Evolutionary conservation across 2,113 vertebrate species (phyloP), one percentile per base, ranked within the genome.

Genomic region (Heptranchias perlo): DNA sequence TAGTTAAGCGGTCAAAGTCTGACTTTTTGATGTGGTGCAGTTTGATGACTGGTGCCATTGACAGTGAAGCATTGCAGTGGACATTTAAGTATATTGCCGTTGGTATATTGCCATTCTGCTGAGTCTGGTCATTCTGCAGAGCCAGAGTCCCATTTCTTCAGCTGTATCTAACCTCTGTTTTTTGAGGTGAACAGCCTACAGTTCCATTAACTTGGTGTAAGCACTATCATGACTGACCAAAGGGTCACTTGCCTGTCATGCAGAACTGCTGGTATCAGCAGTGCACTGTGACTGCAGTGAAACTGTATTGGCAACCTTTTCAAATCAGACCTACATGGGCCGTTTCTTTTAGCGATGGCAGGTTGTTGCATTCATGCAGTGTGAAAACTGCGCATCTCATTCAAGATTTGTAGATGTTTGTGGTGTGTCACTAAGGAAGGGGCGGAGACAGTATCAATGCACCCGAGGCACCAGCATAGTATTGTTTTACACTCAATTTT

Each of bases 261-360:
- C 89, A 64, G 35, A 93, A 93, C 35, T 93, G 89, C 89, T 62
- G 87, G 58, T 61, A 21, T 92, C 58, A 92, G 89, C 89, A 92
- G 23, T 23, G 14, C 16, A 16, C 89, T 0, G 13, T 7, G 18
- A 61, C 58, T 0, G 7, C n/a, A 64, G 58, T 61, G 52, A 91
- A 58, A 91, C 1, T 28, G 87, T 35, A 93, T 39, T 61, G 18
- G 16, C 35, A 39, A 39, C 23, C 23, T 18, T 64, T 39, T 35
- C 89, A 62, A 58, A 62, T 23, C 58, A 62, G 89, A 39, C 58
- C 89, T 39, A 62, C 44, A 6, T 21, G 3, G n/a, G 25, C 25
- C 14, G 52, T 16, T n/a, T 35, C 58, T 39, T 61, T n/a, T 44
- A 18, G 58, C 21, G 58, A 62, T 4, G 3, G 18, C 16, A 0